Percentiles rank a stretch among this genome's conserved stretches.
Evolutionary conservation across 1,140 invertebrate genomes (phyloP).

Genomic region (Formica selysi): DNA sequence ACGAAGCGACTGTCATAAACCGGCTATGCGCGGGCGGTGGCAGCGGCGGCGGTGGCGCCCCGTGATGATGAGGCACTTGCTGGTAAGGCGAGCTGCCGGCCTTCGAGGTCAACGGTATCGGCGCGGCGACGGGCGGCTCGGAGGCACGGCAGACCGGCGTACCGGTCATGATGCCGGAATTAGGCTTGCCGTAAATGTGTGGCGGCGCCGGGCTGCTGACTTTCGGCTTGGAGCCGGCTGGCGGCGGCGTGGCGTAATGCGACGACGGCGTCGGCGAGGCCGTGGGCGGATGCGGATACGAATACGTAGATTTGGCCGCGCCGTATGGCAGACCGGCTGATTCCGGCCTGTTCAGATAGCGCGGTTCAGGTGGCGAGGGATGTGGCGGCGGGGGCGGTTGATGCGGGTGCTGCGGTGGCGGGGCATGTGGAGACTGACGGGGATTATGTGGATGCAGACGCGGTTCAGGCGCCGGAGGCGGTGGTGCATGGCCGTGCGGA

Average conservation of each 20-base stretch:
- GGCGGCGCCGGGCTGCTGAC: constrained; percentile 93
- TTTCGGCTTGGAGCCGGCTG: constrained; percentile 89
- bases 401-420: constrained; percentile 76
- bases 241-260: constrained; percentile 79
- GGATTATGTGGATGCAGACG: constrained; percentile 84
- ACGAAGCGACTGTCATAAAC: constrained; percentile 85
- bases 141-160: constrained; percentile 88
- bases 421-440: constrained; percentile 83
- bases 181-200: constrained; percentile 92
- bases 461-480: constrained; percentile 82
- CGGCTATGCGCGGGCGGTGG: constrained; percentile 88
- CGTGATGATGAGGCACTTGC: constrained; percentile 88
- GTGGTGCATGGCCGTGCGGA: constrained; percentile 79
- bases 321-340: constrained; percentile 78
- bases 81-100: constrained; percentile 90
- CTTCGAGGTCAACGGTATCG: constrained; percentile 90
- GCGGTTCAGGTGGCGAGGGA: constrained; percentile 86
- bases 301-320: constrained; percentile 80
- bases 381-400: constrained; percentile 80
- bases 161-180: constrained; percentile 88
- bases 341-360: constrained; percentile 81
- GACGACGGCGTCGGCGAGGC: constrained; percentile 76
- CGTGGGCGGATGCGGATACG: constrained; percentile 79
- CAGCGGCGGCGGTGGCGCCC: constrained; percentile 83
- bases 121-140: constrained; percentile 83